Evolutionary conservation across 1,140 invertebrate genomes (phyloP).

Genomic region (Drosophila sproati): DNA sequence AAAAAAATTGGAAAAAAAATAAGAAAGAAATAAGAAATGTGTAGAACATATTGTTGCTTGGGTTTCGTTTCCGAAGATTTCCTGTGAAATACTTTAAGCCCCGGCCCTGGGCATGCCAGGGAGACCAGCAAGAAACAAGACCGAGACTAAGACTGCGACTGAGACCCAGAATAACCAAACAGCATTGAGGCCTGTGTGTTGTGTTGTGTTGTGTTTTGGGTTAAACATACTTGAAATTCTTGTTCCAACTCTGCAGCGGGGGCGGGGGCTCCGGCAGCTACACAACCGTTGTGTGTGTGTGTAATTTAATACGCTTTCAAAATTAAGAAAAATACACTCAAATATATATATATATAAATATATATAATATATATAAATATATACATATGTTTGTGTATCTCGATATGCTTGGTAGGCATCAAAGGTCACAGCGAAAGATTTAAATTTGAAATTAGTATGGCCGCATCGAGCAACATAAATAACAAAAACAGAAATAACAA

Average conservation of each 20-base stretch:
- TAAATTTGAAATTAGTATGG: conserved; percentile 74
- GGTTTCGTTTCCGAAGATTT: conserved; percentile 78
- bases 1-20: neutral
- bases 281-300: conserved; percentile 32
- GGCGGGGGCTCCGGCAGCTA: conserved; percentile 14
- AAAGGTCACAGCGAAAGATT: conserved; percentile 79
- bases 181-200: conserved; percentile 27
- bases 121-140: conserved; percentile 36
- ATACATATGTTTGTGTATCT: conserved; percentile 21
- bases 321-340: conserved; percentile 72
- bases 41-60: conserved; percentile 81
- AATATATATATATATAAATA: conserved; percentile 32
- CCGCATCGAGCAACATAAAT: conserved; percentile 58
- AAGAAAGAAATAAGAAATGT: conserved; percentile 64
- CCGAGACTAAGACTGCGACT: conserved; percentile 22
- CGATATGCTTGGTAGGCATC: conserved; percentile 65
- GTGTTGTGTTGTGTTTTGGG: conserved; percentile 61
- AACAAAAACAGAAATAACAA: conserved; percentile 43
- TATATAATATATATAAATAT: conserved; percentile 26
- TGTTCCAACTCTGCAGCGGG: conserved; percentile 66
- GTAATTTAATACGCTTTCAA: conserved; percentile 83
- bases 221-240: conserved; percentile 84
- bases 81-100: conserved; percentile 84
- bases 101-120: conserved; percentile 43
- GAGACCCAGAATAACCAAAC: conserved; percentile 16